Conservation (phyloP, 2,113 vertebrate species). For the Cricetomys ansorgei region DNA sequence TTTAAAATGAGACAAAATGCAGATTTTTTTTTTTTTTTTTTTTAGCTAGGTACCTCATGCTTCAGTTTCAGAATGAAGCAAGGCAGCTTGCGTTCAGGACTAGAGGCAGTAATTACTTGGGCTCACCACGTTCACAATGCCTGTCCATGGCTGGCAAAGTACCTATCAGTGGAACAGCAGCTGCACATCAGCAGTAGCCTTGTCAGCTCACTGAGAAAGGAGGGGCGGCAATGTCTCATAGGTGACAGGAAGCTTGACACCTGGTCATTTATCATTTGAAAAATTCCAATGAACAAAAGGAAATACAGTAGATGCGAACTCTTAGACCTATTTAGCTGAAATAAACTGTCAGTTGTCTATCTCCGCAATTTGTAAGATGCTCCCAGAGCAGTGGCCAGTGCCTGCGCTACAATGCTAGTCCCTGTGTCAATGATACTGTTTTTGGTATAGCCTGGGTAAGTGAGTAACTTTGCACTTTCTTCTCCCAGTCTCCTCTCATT, state of each 20-base stretch:
- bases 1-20: slow-evolving; percentile 58
- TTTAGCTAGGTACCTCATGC: background rate
- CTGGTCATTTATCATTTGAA: slow-evolving; percentile 66
- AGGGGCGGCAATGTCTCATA: slow-evolving; percentile 71
- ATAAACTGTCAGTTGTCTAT: background rate
- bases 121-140: slow-evolving; percentile 53
- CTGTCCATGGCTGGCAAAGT: slow-evolving; percentile 72
- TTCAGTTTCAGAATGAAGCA: slow-evolving; percentile 57
- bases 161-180: slow-evolving; percentile 68
- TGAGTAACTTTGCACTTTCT: background rate
- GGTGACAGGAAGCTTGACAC: slow-evolving; percentile 79
- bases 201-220: slow-evolving; percentile 59
- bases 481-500: background rate
- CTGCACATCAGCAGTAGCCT: background rate
- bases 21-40: background rate
- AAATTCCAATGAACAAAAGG: slow-evolving; percentile 66
- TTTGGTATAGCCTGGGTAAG: background rate
- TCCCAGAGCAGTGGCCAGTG: background rate
- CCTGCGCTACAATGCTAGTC: background rate
- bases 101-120: slow-evolving; percentile 67
- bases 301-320: background rate
- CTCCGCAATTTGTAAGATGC: background rate
- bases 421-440: background rate
- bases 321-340: slow-evolving; percentile 57
- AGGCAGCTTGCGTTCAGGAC: slow-evolving; percentile 53